phyloP scores from a whole-genome alignment of 2,113 vertebrate genomes.

The Rhabdomys dilectus region DNA sequence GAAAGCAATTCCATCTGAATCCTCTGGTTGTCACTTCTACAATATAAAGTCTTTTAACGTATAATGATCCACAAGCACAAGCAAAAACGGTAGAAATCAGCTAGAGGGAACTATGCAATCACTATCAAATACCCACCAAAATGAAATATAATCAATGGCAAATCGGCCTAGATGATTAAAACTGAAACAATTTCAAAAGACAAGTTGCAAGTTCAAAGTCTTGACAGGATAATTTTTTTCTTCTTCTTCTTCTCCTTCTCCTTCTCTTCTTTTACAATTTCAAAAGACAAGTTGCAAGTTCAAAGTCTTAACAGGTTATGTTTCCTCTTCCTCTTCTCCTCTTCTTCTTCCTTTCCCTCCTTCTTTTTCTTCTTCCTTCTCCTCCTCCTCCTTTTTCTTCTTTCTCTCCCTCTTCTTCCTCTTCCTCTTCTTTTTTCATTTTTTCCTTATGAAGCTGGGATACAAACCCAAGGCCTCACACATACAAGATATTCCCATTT shows the following conservation, averaged over 20 bases:
- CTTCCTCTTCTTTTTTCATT: not conserved
- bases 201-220: not conserved
- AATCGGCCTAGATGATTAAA: not conserved
- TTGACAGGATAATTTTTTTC: not conserved
- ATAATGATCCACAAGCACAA: not conserved
- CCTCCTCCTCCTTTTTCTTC: no score
- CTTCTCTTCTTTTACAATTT: not conserved
- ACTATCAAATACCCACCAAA: not conserved
- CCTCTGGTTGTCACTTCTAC: not conserved
- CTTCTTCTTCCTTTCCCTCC: no score
- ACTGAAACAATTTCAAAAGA: slow-evolving; percentile 50
- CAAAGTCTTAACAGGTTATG: no score
- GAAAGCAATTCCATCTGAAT: not conserved
- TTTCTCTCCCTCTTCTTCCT: no score
- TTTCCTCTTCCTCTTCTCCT: no score
- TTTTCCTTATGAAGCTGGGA: not conserved
- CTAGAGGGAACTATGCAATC: not conserved
- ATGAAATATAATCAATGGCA: not conserved
- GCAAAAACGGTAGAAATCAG: not conserved
- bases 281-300: no score
- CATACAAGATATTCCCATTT: not conserved
- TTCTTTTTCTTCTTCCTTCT: no score
- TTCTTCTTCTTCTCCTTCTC: not conserved
- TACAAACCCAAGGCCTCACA: not conserved
- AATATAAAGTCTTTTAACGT: not conserved